phyloP scores from a whole-genome alignment of 2,888 invertebrate species.

The Pherbina coryleti region DNA sequence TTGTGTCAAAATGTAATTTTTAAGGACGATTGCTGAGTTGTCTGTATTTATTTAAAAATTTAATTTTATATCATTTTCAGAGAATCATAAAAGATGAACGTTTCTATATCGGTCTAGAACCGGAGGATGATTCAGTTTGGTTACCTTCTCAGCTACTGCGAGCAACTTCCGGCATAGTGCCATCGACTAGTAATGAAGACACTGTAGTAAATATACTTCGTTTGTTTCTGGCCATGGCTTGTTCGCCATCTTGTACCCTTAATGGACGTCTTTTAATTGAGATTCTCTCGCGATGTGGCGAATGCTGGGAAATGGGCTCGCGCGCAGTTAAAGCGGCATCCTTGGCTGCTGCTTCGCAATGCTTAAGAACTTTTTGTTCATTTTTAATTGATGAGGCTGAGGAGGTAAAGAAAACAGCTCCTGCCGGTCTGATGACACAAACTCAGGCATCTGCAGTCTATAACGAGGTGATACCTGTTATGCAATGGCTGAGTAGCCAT shows the following conservation, averaged over 20 bases:
- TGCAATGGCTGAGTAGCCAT: conserved; percentile 89
- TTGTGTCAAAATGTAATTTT: too few relatives aligned
- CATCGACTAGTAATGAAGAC: conserved; percentile 81
- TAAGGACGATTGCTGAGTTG: too few relatives aligned
- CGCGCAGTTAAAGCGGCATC: conserved; percentile 88
- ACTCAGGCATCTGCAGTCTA: conserved; percentile 83
- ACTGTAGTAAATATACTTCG: conserved; percentile 81
- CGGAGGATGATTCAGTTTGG: conserved; percentile 93
- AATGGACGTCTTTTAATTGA: conserved; percentile 91
- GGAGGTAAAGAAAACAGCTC: conserved; percentile 72
- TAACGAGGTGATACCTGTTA: conserved; percentile 90
- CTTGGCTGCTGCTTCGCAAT: conserved; percentile 90
- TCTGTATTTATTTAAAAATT: too few relatives aligned
- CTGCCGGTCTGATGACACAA: conserved; percentile 71
- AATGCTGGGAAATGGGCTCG: conserved; percentile 83
- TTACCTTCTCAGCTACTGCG: conserved; percentile 91
- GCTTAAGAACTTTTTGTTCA: conserved; percentile 86
- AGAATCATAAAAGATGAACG: conserved; percentile 91
- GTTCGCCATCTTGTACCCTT: conserved; percentile 89
- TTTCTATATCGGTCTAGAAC: conserved; percentile 90
- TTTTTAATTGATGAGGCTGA: conserved; percentile 76
- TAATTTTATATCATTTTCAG: too few relatives aligned
- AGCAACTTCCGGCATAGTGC: conserved; percentile 76
- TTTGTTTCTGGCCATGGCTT: conserved; percentile 87
- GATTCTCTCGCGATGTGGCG: conserved; percentile 85